Evolutionary conservation across 2,113 vertebrate species (phyloP).

Genomic region (Plecturocebus donacophilus): DNA sequence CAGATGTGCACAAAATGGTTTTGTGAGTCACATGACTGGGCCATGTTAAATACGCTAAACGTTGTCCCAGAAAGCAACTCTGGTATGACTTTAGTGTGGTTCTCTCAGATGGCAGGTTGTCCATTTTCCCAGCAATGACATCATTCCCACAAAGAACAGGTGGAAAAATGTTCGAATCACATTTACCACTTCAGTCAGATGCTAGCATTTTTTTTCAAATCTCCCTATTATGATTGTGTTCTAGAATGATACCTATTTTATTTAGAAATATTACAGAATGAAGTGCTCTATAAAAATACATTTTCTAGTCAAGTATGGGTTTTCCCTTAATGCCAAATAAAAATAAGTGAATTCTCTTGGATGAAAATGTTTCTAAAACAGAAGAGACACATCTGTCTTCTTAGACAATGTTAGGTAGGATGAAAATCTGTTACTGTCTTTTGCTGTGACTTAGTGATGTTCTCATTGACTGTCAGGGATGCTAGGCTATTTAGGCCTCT

Average conservation of each 20-base stretch:
- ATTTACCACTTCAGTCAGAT: not conserved
- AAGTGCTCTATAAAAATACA: not conserved
- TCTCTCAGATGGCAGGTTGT: not conserved
- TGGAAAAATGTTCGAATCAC: not conserved
- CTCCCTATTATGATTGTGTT: not conserved
- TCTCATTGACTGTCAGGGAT: not conserved
- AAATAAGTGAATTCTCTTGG: slow-evolving; percentile 10
- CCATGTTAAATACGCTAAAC: not conserved
- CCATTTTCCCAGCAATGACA: not conserved
- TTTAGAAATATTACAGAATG: not conserved
- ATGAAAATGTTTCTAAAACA: not conserved
- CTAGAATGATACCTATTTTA: not conserved
- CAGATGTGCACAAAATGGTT: not conserved
- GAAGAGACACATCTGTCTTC: not conserved
- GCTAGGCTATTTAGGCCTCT: not conserved
- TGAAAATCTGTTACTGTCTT: not conserved
- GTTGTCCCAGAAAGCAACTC: not conserved
- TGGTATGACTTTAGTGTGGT: not conserved
- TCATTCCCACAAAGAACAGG: not conserved
- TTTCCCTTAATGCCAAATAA: not conserved
- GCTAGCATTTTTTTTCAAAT: not conserved
- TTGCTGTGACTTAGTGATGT: not conserved
- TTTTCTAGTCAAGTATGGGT: not conserved
- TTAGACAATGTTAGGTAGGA: not conserved
- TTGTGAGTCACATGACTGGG: not conserved